Conservation (phyloP, 2,888 invertebrate genomes). For the Heteromurus nitidus region DNA sequence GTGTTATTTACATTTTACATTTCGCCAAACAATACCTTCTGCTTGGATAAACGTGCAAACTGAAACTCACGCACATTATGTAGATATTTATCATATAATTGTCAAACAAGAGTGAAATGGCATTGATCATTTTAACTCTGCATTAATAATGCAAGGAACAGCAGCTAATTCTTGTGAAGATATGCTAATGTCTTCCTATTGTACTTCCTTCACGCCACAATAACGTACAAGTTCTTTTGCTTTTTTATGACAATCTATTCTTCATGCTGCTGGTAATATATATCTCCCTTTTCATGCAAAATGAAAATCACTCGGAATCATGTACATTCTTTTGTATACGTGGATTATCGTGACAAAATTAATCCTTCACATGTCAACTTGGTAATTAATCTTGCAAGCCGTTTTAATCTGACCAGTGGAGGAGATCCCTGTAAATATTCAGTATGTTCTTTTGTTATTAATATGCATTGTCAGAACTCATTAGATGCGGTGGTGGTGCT, state of each 20-base stretch:
- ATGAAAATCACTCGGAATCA: slow-evolving; percentile 16
- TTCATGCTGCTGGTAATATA: slow-evolving; percentile 7
- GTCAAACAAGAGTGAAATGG: slow-evolving; percentile 7
- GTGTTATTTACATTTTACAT: not conserved
- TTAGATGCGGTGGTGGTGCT: slow-evolving; percentile 1
- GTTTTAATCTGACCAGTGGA: slow-evolving; percentile 16
- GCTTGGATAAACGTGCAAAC: not conserved
- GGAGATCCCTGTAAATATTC: too few species aligned
- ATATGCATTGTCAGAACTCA: slow-evolving; percentile 31
- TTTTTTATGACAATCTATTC: not conserved
- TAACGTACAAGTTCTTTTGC: not conserved
- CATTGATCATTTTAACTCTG: slow-evolving; percentile 14
- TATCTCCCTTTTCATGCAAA: slow-evolving; percentile 17
- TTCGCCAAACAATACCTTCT: not conserved
- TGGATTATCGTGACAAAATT: slow-evolving; percentile 54
- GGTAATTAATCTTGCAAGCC: slow-evolving; percentile 63
- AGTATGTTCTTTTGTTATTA: slow-evolving; percentile 7
- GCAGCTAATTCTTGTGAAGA: slow-evolving; percentile 23
- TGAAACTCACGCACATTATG: too few species aligned
- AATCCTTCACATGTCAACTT: slow-evolving; percentile 60
- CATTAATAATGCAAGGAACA: not conserved
- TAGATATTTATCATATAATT: slow-evolving; percentile 3
- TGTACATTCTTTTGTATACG: too few species aligned
- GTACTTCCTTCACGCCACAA: slow-evolving; percentile 14
- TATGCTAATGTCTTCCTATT: slow-evolving; percentile 19